Evolutionary conservation across 2,113 vertebrate species (phyloP), one percentile per base, ranked within the genome.

Genomic region (Acrocephalus arundinaceus): DNA sequence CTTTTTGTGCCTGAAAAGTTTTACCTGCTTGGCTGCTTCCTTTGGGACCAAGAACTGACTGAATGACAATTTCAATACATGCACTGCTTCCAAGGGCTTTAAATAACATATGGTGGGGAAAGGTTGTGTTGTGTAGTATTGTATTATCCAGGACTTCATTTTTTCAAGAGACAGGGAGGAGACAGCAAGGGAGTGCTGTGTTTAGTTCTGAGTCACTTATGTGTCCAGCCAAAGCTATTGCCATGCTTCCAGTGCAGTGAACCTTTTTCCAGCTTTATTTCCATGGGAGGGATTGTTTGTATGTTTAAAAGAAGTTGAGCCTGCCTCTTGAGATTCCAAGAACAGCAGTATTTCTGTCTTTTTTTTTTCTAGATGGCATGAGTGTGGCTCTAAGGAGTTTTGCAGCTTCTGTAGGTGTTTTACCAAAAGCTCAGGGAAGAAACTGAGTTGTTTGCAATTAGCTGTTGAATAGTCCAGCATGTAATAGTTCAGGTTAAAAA

Each of bases 361-460:
- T 48, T 21, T 41, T 28, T 28, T 55, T 45, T 21, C 25, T n/a
- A 45, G 20, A 46, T 51, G 23, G 13, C 7, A 0, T 21, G 48
- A 57, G 46, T 57, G 68, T 45, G n/a, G 27, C 68, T 80, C 37
- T 48, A 20, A 48, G 21, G 45, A 6, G 5, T 43, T 48, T 20
- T 52, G 31, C n/a, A 67, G 52, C 27, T 73, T 76, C 58, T 28
- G 31, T 62, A n/a, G 28, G 6, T 0, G 4, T 25, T 45, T 72
- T 45, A 41, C 24, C 16, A 37, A 65, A 81, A 63, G 45, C n/a
- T 49, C 10, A 4, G 15, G 2, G 3, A 66, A 75, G 41, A 37
- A 67, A 30, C 0, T 0, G 15, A 49, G 21, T 35, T 2, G 9
- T 20, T 23, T 57, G 66, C 51, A 71, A 6, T 24, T 24, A 39